phyloP scores from a whole-genome alignment of 23 tunicate genomes.

The Ciona savignyi region DNA sequence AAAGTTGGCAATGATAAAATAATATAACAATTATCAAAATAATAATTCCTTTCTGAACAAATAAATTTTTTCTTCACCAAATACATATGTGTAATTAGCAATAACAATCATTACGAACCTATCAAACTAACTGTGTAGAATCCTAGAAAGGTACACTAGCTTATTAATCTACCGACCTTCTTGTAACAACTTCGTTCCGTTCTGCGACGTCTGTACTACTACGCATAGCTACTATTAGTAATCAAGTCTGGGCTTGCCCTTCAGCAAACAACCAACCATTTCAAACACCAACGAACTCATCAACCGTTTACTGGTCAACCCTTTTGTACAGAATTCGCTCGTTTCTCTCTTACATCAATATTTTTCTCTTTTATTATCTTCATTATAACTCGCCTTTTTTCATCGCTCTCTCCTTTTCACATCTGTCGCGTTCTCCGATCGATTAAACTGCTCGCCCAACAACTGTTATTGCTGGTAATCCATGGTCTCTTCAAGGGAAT shows the following conservation, averaged over 20 bases:
- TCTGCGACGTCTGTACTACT: not conserved
- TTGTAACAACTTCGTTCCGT: not conserved
- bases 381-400: not conserved
- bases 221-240: not conserved
- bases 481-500: no score
- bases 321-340: not conserved
- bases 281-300: not conserved
- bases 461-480: no score
- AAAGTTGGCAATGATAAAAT: no score
- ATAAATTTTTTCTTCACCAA: no score
- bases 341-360: not conserved
- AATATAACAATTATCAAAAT: no score
- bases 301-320: not conserved
- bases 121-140: no score
- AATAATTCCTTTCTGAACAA: no score
- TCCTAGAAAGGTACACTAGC: no score
- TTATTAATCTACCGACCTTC: no score
- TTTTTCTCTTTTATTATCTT: not conserved
- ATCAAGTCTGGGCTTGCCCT: not conserved
- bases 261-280: not conserved
- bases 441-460: no score
- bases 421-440: not conserved
- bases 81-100: no score
- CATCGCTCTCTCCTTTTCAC: not conserved
- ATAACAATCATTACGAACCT: no score